Conservation (phyloP, 2,797 vertebrate species). For the Mormyrus hasselquistii region DNA sequence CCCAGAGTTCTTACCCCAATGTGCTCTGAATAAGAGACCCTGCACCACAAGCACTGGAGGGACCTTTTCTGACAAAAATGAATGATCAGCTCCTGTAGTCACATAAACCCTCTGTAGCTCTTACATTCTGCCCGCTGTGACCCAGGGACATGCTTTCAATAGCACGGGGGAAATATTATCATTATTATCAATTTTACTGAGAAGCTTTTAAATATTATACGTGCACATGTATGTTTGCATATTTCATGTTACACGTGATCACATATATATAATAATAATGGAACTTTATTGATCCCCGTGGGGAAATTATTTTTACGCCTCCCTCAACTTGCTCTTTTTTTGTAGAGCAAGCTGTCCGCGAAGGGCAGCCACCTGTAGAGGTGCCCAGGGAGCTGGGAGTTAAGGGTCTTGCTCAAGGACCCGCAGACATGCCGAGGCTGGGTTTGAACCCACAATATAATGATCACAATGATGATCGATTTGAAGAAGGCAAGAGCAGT, state of each 20-base stretch:
- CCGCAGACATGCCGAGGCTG: too few species aligned
- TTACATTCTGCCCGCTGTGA: slow-evolving; percentile 12
- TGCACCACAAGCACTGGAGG: slow-evolving; percentile 16
- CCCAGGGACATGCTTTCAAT: slow-evolving; percentile 33
- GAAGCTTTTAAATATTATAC: background rate
- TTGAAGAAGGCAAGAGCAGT: background rate
- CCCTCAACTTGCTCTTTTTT: too few species aligned
- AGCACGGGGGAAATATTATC: background rate
- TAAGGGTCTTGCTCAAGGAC: too few species aligned
- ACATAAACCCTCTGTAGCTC: background rate
- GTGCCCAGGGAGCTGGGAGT: too few species aligned
- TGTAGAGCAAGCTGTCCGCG: too few species aligned
- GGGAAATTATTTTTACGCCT: too few species aligned
- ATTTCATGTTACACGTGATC: background rate
- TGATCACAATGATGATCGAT: background rate
- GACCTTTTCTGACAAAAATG: slow-evolving; percentile 14
- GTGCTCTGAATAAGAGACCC: slow-evolving; percentile 59
- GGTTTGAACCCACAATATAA: too few species aligned
- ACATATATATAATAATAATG: background rate
- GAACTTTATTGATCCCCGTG: too few species aligned
- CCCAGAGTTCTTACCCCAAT: slow-evolving; percentile 39
- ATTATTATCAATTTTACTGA: background rate
- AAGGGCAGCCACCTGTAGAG: too few species aligned
- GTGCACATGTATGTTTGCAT: background rate
- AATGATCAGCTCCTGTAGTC: background rate